Evolutionary conservation across 2,113 vertebrate species (phyloP).

Genomic region (Dendrocopos noguchii): DNA sequence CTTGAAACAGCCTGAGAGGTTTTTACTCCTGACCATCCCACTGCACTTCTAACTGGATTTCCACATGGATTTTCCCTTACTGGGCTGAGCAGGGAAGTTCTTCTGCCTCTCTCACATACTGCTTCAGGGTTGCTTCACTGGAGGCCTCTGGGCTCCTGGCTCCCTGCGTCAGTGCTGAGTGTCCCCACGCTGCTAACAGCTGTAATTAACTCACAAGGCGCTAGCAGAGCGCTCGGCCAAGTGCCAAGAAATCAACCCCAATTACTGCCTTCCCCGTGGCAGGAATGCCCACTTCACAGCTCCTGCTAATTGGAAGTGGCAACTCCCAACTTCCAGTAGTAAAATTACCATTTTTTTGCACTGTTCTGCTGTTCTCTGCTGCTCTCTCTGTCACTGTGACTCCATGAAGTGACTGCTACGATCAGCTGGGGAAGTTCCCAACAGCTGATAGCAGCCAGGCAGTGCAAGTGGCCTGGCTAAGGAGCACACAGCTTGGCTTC

Average conservation of each 20-base stretch:
- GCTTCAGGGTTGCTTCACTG: conserved; percentile 39
- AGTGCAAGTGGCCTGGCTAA: neutral
- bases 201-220: conserved; percentile 85
- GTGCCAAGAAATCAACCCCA: conserved; percentile 88
- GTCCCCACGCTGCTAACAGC: conserved; percentile 76
- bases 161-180: conserved; percentile 61
- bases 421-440: neutral
- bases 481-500: neutral
- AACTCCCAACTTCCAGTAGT: conserved; percentile 75
- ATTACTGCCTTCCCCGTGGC: conserved; percentile 86
- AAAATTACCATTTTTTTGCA: conserved; percentile 70
- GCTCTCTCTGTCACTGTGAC: conserved; percentile 54
- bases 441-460: conserved; percentile 32
- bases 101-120: neutral
- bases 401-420: conserved; percentile 45
- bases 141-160: conserved; percentile 55
- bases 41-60: neutral
- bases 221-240: conserved; percentile 77
- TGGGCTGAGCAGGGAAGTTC: neutral
- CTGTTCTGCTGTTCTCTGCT: conserved; percentile 58
- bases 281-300: conserved; percentile 83
- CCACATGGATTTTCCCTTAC: neutral
- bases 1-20: neutral
- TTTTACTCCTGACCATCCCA: neutral
- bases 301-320: conserved; percentile 83